These are phyloP conservation scores for Salticus scenicus DNA, from an alignment of 2,888 invertebrate genomes.

Conservation along the genomic window DNA sequence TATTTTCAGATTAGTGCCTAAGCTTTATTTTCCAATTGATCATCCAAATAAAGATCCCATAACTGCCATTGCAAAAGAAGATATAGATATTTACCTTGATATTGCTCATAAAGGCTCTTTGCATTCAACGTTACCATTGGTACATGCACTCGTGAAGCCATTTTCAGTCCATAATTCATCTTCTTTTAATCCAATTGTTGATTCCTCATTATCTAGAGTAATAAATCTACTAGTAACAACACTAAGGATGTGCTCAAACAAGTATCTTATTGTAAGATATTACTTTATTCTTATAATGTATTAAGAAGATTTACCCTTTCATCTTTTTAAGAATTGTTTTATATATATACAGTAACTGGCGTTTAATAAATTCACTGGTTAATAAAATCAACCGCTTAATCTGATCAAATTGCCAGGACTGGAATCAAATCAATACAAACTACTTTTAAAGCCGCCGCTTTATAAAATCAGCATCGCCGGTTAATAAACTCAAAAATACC, in stretches of 20 bases:
- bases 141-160: slow-evolving; percentile 78
- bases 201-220: slow-evolving; percentile 80
- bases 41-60: slow-evolving; percentile 79
- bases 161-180: slow-evolving; percentile 72
- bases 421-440: no score
- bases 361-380: no score
- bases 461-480: no score
- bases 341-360: no score
- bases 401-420: no score
- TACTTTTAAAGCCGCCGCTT: no score
- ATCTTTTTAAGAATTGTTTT: neutral
- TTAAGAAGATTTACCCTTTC: neutral
- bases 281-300: no score
- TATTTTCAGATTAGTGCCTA: slow-evolving; percentile 74
- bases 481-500: no score
- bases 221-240: slow-evolving; percentile 78
- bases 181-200: slow-evolving; percentile 74
- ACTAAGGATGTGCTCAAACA: slow-evolving; percentile 81
- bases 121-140: slow-evolving; percentile 76
- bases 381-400: no score
- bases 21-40: slow-evolving; percentile 76
- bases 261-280: slow-evolving; percentile 82
- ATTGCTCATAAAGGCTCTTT: slow-evolving; percentile 73
- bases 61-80: slow-evolving; percentile 78
- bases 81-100: slow-evolving; percentile 74